phyloP scores from a whole-genome alignment of 2,888 invertebrate genomes.

The Conomelus anceps region DNA sequence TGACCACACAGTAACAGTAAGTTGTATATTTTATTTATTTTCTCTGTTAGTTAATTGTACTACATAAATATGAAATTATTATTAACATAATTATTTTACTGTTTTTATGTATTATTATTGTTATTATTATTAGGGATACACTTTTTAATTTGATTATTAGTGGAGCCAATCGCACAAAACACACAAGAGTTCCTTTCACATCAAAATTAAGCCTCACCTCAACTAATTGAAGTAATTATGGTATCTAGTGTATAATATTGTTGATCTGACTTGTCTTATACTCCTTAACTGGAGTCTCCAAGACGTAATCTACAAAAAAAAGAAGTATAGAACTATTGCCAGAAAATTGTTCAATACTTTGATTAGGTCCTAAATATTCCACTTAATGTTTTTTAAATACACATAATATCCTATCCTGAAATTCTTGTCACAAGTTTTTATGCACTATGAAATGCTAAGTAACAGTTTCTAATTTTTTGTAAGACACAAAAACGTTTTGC shows the following conservation, averaged over 20 bases:
- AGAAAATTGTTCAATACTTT: neutral
- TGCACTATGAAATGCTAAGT: neutral
- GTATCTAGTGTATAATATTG: too few relatives aligned
- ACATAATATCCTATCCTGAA: neutral
- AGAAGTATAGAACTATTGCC: too few relatives aligned
- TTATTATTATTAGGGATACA: constrained; percentile 43
- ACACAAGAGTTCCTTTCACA: too few relatives aligned
- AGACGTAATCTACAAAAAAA: too few relatives aligned
- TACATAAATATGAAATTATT: too few relatives aligned
- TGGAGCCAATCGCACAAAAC: too few relatives aligned
- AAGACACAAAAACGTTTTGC: neutral
- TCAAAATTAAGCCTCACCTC: too few relatives aligned
- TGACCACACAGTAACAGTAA: neutral
- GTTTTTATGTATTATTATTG: too few relatives aligned
- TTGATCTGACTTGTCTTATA: too few relatives aligned
- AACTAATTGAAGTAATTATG: too few relatives aligned
- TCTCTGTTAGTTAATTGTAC: neutral
- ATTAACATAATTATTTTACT: too few relatives aligned
- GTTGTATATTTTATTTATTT: neutral
- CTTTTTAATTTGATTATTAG: constrained; percentile 37
- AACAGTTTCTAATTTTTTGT: neutral
- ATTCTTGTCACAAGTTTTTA: neutral
- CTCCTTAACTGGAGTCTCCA: too few relatives aligned
- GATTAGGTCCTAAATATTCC: neutral
- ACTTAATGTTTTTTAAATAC: neutral